Evolutionary conservation across 2,113 vertebrate genomes (phyloP).

Genomic region (Aptenodytes forsteri): DNA sequence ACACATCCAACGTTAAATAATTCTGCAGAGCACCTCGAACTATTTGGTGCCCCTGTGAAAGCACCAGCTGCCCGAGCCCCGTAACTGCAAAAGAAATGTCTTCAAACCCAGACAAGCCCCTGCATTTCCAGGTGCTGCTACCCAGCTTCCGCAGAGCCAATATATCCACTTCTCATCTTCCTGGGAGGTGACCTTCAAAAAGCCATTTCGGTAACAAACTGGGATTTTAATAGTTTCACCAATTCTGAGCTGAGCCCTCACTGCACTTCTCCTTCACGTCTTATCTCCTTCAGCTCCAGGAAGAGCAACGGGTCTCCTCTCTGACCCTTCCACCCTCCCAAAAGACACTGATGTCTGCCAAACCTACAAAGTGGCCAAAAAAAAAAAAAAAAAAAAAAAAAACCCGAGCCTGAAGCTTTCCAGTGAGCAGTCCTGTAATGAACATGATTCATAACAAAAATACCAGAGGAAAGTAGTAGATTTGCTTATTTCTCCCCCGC

Average conservation of each 20-base stretch:
- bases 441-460: slow-evolving; percentile 2
- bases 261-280: background rate
- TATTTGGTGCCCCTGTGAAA: background rate
- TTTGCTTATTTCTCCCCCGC: background rate
- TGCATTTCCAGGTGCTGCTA: background rate
- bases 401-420: background rate
- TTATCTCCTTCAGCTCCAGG: no score
- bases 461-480: background rate
- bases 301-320: background rate
- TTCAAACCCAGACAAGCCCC: background rate
- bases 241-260: background rate
- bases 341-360: background rate
- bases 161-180: background rate
- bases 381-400: background rate
- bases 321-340: background rate
- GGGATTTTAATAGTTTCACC: background rate
- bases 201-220: background rate
- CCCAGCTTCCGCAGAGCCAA: background rate
- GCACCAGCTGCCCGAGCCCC: background rate
- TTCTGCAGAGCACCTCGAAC: background rate
- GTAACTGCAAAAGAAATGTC: background rate
- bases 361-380: background rate
- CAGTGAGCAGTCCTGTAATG: background rate
- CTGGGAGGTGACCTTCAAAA: background rate
- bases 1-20: background rate